These are phyloP conservation scores for Rhagonycha lutea DNA, from an alignment of 2,888 invertebrate species.

Conservation along the genomic window DNA sequence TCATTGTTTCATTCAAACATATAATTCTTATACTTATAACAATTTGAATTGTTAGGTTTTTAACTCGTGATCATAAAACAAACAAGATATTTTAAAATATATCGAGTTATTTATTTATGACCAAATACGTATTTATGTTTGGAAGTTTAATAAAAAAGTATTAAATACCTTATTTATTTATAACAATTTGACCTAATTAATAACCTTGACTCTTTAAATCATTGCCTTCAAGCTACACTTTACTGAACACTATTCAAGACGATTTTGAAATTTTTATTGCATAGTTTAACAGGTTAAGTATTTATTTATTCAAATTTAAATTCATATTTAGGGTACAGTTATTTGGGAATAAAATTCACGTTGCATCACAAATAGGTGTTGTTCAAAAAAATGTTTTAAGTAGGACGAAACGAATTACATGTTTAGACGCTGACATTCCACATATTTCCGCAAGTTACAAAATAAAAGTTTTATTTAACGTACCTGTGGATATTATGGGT, in stretches of 20 bases:
- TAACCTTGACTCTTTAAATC: background rate
- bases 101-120: too few species aligned
- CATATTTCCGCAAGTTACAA: background rate
- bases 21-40: background rate
- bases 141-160: too few species aligned
- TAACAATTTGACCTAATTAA: background rate
- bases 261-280: background rate
- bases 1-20: background rate
- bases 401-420: background rate
- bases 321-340: background rate
- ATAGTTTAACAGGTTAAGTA: background rate
- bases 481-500: conserved; percentile 6
- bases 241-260: background rate
- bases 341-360: background rate
- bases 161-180: too few species aligned
- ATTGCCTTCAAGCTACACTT: background rate
- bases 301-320: background rate
- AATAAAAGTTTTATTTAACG: background rate
- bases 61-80: too few species aligned
- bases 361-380: background rate
- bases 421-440: background rate
- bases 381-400: background rate
- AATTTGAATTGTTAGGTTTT: too few species aligned
- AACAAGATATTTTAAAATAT: too few species aligned
- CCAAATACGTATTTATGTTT: too few species aligned